A percentile compares a stretch with the other conserved stretches of the same genome.
Conservation (phyloP, 2,797 vertebrate genomes). For the Urocyon cinereoargenteus region DNA sequence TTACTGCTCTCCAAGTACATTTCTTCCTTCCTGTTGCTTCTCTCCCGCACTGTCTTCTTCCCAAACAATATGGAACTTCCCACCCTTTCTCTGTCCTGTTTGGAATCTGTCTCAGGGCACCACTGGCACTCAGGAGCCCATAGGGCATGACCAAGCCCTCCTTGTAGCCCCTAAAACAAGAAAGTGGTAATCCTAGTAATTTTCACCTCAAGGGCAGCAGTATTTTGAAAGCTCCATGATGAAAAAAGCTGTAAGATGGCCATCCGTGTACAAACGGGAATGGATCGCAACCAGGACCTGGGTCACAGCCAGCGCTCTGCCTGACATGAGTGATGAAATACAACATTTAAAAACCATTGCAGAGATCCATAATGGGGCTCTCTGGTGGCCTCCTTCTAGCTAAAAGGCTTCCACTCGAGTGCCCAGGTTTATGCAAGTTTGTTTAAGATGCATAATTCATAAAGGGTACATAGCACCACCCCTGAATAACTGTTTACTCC, state of each 20-base stretch:
- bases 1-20: not conserved
- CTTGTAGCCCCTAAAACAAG: conserved; percentile 7
- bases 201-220: conserved; percentile 33
- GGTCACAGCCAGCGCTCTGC: not conserved
- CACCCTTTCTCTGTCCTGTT: not conserved
- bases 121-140: not conserved
- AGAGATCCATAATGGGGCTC: conserved; percentile 83
- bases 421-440: conserved; percentile 90
- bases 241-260: not conserved
- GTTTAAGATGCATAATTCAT: conserved; percentile 94
- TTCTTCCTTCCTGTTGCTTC: not conserved
- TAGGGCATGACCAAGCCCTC: not conserved
- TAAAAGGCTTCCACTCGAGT: conserved; percentile 89
- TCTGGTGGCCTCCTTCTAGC: conserved; percentile 84
- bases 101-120: conserved; percentile 73
- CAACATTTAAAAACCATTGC: not conserved
- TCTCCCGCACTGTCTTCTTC: not conserved
- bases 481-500: conserved; percentile 87
- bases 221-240: conserved; percentile 47
- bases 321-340: not conserved
- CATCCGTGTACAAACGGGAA: not conserved
- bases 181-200: conserved; percentile 1
- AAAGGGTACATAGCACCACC: conserved; percentile 89
- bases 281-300: not conserved
- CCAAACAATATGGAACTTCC: not conserved